Conservation (phyloP, 1,140 invertebrate species). For the Drosophila bocki region DNA sequence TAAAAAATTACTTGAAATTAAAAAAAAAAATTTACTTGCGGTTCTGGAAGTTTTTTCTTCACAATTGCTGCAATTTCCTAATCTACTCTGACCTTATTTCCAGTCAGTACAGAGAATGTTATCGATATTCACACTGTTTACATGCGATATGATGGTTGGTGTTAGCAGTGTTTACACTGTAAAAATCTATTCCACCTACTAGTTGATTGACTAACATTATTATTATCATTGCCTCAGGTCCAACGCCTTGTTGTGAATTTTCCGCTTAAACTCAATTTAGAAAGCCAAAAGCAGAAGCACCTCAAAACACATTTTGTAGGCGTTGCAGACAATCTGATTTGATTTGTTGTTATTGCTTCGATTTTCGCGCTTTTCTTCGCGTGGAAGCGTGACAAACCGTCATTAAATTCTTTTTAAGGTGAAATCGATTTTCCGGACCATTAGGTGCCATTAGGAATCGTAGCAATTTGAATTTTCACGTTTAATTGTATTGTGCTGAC, state of each 20-base stretch:
- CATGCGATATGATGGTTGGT: constrained; percentile 30
- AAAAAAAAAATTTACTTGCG: background rate
- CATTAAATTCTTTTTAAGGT: constrained; percentile 66
- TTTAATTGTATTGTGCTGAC: constrained; percentile 23
- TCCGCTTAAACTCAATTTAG: constrained; percentile 3
- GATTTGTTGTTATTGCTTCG: constrained; percentile 31
- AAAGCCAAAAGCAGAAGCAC: constrained; percentile 1
- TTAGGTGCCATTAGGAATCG: constrained; percentile 34
- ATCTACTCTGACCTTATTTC: constrained; percentile 39
- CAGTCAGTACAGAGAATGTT: constrained; percentile 19
- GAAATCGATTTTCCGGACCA: constrained; percentile 70
- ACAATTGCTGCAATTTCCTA: constrained; percentile 14
- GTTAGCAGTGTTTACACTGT: constrained; percentile 30
- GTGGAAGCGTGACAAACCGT: constrained; percentile 59
- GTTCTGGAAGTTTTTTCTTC: background rate
- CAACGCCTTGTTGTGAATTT: background rate
- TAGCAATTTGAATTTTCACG: constrained; percentile 42
- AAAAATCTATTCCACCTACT: constrained; percentile 13
- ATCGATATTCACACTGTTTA: constrained; percentile 44
- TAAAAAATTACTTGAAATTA: background rate
- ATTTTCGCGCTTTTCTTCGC: constrained; percentile 43
- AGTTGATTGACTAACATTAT: constrained; percentile 26
- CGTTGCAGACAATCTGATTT: constrained; percentile 33
- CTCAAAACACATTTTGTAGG: constrained; percentile 21
- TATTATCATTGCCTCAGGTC: constrained; percentile 1